Base-by-base conservation (phyloP, 2,113 vertebrate species). In the Apaloderma vittatum region DNA sequence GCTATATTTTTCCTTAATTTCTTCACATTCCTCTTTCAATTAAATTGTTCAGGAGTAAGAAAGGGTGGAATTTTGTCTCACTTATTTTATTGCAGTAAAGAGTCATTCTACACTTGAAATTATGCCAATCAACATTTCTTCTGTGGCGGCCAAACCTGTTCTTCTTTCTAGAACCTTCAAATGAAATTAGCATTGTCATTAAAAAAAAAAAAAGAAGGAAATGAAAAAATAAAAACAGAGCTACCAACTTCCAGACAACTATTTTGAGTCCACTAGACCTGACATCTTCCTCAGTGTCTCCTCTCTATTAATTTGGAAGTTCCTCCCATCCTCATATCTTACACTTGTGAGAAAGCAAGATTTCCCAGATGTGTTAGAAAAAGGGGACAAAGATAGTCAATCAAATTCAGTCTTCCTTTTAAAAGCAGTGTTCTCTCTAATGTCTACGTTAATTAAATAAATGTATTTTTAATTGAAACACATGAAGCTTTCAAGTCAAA, bases 391-490 rank as follows among this genome's bases (percentile, higher is more conserved):
- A 79, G 66, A 63, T 84, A 89, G 82, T 70, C 84, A 93, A 91
- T 79, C 84, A 91, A 65, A 90, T 93, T 86, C 26, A 74, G 63
- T 78, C 68, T 93, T 91, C 70, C 40, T 93, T 96, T 93, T 74
- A 45, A 93, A 95, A 80, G 36, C 59, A 90, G 66, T 80, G 55
- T 76, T 96, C 90, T 91, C 75, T 94, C 92, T 96, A 94, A 96
- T 85, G 88, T 94, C 89, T 96, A 80, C 92, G 95, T 97, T 97
- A 97, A 97, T 97, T 97, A 94, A 97, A 97, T 97, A 94, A 97
- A 97, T 89, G 82, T 52, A 92, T 83, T 97, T 97, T 97, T 97
- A 96, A 97, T 97, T 96, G 96, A 97, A 97, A 97, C 18, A 91
- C 73, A 92, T 86, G 86, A 92, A 94, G 93, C 85, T 97, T 94